Conservation (phyloP, 2,888 invertebrate genomes). For the Dryomyza anilis region DNA sequence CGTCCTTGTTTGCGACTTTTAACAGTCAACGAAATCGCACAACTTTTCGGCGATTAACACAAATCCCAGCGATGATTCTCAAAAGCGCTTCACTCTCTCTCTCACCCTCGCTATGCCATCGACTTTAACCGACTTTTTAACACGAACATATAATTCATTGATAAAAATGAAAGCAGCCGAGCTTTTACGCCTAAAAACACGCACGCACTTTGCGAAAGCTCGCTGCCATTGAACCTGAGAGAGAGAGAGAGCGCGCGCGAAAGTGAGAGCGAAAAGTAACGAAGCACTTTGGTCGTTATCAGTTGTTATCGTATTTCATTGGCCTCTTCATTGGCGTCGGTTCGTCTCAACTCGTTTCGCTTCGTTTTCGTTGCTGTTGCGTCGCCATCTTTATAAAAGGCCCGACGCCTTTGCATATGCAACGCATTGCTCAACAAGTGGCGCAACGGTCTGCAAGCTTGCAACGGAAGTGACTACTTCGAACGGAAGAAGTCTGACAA, state of each 20-base stretch:
- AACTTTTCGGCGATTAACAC: not conserved
- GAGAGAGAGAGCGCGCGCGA: not conserved
- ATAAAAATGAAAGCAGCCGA: not conserved
- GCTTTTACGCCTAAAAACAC: conserved; percentile 16
- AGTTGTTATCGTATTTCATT: not conserved
- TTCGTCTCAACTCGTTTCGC: not conserved
- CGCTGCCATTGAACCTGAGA: not conserved
- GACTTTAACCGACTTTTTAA: not conserved
- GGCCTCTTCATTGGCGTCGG: not conserved
- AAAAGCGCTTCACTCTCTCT: too few species aligned
- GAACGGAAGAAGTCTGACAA: not conserved
- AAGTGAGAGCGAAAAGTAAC: not conserved
- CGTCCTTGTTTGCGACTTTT: too few species aligned
- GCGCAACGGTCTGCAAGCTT: conserved; percentile 39
- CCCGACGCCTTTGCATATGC: conserved; percentile 22
- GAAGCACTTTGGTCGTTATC: not conserved
- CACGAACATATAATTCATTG: not conserved
- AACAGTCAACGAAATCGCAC: not conserved
- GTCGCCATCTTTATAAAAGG: conserved; percentile 32
- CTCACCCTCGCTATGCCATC: too few species aligned
- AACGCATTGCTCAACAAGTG: conserved; percentile 62
- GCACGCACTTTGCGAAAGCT: not conserved
- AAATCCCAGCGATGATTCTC: not conserved
- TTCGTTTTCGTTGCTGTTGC: not conserved
- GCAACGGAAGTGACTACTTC: not conserved